Evolutionary conservation across 2,113 vertebrate species (phyloP).

Genomic region (Rhea pennata): DNA sequence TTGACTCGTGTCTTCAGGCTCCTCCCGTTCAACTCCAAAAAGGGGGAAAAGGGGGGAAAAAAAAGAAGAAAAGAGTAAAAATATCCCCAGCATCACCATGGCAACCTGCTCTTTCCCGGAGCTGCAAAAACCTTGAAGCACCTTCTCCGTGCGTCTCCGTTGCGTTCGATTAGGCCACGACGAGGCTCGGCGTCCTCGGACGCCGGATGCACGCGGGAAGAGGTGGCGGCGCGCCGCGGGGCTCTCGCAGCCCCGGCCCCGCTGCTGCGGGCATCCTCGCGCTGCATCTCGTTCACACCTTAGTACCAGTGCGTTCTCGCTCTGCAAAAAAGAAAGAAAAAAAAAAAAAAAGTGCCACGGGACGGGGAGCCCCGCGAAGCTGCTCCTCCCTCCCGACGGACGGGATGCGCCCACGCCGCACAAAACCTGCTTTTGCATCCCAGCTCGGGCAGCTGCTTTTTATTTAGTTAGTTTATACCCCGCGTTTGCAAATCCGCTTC

Average conservation of each 20-base stretch:
- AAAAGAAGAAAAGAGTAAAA: not conserved
- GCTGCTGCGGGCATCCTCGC: too few species aligned
- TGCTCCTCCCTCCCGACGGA: not conserved
- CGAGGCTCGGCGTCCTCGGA: not conserved
- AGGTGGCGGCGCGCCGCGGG: too few species aligned
- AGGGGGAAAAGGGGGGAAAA: not conserved
- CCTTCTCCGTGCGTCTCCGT: constrained; percentile 12
- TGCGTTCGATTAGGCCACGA: not conserved
- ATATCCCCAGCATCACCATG: constrained; percentile 14
- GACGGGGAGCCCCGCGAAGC: not conserved
- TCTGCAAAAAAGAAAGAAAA: too few species aligned
- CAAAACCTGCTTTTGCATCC: not conserved
- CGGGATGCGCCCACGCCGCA: fast-evolving
- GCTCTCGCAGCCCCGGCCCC: too few species aligned
- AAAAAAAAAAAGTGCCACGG: not conserved
- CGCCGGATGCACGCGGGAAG: not conserved
- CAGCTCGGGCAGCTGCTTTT: not conserved
- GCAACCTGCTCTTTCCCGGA: constrained; percentile 13
- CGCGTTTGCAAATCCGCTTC: not conserved
- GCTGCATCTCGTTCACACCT: too few species aligned
- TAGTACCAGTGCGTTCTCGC: too few species aligned
- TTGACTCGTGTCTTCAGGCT: too few species aligned
- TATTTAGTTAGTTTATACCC: not conserved
- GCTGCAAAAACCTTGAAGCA: not conserved
- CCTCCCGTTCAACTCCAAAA: not conserved